Percentiles rank a stretch among this genome's conserved stretches.
Conservation (phyloP, 2,113 vertebrate genomes). For the Macroglossus sobrinus region DNA sequence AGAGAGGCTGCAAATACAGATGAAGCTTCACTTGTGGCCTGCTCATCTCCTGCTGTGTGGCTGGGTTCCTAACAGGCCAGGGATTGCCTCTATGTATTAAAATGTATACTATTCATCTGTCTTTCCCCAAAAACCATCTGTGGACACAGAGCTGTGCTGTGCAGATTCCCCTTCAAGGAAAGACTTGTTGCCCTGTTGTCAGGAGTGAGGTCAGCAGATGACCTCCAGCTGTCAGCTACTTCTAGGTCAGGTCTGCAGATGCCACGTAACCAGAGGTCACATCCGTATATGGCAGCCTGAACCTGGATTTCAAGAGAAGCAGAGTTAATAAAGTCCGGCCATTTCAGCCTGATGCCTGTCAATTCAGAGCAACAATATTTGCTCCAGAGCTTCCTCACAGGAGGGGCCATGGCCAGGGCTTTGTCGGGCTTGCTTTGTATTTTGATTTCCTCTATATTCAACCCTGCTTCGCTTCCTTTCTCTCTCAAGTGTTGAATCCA, state of each 20-base stretch:
- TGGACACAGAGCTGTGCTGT: neutral
- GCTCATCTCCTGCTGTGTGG: no score
- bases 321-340: neutral
- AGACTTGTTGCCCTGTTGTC: neutral
- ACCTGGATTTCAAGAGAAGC: neutral
- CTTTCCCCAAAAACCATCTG: neutral
- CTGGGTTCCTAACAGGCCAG: no score
- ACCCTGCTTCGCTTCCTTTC: neutral
- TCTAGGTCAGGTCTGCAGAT: neutral
- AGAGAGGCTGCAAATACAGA: no score
- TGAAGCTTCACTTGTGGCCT: no score
- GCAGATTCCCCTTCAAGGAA: neutral
- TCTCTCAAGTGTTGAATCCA: neutral
- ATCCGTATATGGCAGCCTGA: neutral
- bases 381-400: neutral
- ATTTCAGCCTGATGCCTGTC: neutral
- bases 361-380: neutral
- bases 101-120: neutral
- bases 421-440: neutral
- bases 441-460: neutral
- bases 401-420: neutral
- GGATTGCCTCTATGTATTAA: neutral
- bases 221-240: neutral
- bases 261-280: neutral
- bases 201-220: neutral